phyloP scores from a whole-genome alignment of 2,888 invertebrate species.

The Drosophila incognita region DNA sequence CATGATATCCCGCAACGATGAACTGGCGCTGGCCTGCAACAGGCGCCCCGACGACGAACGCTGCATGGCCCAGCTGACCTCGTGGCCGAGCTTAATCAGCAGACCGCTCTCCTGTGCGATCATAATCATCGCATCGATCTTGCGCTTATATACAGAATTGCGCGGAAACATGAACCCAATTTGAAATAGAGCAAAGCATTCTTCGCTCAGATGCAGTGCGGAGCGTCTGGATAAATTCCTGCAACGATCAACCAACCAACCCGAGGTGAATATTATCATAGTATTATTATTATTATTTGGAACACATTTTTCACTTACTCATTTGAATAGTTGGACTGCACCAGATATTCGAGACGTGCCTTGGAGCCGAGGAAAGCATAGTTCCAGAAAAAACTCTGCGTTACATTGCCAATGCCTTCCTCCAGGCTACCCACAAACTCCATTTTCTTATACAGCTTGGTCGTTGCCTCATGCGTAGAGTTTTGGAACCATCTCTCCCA shows the following conservation, averaged over 20 bases:
- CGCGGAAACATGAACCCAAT: constrained; percentile 89
- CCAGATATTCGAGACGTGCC: constrained; percentile 90
- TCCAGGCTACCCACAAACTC: constrained; percentile 89
- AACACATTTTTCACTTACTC: constrained; percentile 84
- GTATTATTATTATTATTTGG: background rate
- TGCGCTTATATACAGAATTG: constrained; percentile 88
- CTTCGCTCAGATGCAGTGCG: constrained; percentile 89
- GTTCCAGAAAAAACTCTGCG: constrained; percentile 91
- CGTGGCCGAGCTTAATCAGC: constrained; percentile 88
- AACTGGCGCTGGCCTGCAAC: constrained; percentile 87
- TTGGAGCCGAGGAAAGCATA: constrained; percentile 91
- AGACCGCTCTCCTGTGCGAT: constrained; percentile 89
- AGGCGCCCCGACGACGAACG: constrained; percentile 87
- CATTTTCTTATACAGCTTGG: constrained; percentile 88
- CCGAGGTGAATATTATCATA: background rate
- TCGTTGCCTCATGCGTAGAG: constrained; percentile 88
- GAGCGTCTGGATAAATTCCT: constrained; percentile 87
- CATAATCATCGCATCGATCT: constrained; percentile 87
- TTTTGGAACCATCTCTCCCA: constrained; percentile 91
- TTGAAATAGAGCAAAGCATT: constrained; percentile 91
- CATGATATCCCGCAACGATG: constrained; percentile 84
- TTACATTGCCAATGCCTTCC: constrained; percentile 90
- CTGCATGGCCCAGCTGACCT: constrained; percentile 91
- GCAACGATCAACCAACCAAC: background rate
- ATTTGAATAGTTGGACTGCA: constrained; percentile 89